Evolutionary conservation across 2,797 vertebrate genomes (phyloP).

Genomic region (Bucorvus abyssinicus): DNA sequence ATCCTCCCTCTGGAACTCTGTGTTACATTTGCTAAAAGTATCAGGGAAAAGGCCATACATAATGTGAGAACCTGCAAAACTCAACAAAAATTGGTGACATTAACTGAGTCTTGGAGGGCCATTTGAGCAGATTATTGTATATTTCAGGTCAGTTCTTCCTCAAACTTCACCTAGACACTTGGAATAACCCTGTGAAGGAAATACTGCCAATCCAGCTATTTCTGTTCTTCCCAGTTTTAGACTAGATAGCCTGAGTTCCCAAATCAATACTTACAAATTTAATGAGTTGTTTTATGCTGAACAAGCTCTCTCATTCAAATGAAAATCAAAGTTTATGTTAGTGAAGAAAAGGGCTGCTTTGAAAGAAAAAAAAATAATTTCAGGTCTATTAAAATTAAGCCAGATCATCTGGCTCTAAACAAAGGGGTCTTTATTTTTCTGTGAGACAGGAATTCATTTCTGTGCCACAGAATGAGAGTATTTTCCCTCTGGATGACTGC

Average conservation of each 20-base stretch:
- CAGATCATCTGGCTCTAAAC: neutral
- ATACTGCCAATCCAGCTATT: neutral
- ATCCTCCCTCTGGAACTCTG: neutral
- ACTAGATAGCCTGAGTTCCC: neutral
- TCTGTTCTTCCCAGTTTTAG: neutral
- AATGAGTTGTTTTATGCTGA: neutral
- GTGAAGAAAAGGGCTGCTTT: neutral
- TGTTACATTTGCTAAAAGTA: neutral
- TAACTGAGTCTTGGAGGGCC: neutral
- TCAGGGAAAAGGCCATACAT: neutral
- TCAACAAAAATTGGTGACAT: neutral
- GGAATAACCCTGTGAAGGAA: neutral
- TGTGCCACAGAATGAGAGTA: neutral
- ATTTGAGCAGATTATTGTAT: neutral
- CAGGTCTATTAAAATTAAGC: neutral
- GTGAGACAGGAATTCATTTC: neutral
- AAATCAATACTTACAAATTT: neutral
- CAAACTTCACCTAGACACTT: neutral
- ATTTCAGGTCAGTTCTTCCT: neutral
- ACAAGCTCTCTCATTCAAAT: neutral
- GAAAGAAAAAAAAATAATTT: neutral
- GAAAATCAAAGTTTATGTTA: neutral
- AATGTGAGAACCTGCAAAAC: neutral
- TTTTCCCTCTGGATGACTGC: neutral
- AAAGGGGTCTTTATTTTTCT: neutral